Conservation (phyloP, 2,888 invertebrate genomes). For the Ormyrus rosae region DNA sequence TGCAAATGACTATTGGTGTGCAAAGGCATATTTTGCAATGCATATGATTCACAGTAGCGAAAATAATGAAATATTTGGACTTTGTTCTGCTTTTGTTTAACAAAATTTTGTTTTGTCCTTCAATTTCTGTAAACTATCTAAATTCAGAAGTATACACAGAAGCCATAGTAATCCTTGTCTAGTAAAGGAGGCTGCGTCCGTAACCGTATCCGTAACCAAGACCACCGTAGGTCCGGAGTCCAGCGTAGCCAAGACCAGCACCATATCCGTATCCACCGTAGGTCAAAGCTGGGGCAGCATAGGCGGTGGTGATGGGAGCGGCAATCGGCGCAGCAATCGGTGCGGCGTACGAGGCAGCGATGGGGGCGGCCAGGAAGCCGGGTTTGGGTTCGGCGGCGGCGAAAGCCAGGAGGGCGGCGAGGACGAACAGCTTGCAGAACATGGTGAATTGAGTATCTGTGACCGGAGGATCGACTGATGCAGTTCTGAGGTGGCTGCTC, state of each 20-base stretch:
- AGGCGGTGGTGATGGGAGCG: not conserved
- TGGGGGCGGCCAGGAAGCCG: slow-evolving; percentile 4
- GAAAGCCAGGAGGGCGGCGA: slow-evolving; percentile 22
- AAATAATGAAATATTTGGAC: too few species aligned
- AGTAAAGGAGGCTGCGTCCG: not conserved
- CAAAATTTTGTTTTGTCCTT: too few species aligned
- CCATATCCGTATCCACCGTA: not conserved
- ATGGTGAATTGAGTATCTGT: slow-evolving; percentile 31
- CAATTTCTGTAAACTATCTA: too few species aligned
- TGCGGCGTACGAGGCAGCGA: slow-evolving; percentile 1
- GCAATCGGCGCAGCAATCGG: slow-evolving; percentile 11
- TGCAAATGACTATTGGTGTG: too few species aligned
- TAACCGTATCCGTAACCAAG: not conserved
- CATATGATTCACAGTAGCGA: too few species aligned
- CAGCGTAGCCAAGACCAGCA: not conserved
- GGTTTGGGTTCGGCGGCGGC: slow-evolving; percentile 33
- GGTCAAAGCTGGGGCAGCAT: not conserved
- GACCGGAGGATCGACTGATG: slow-evolving; percentile 27
- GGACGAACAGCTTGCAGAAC: slow-evolving; percentile 44
- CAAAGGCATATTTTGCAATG: too few species aligned
- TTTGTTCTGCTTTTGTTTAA: too few species aligned
- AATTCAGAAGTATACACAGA: too few species aligned
- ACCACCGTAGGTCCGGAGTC: not conserved
- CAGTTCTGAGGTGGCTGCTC: too few species aligned
- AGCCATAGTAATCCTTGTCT: too few species aligned